Evolutionary conservation across 2,888 invertebrate species (phyloP).

Genomic region (Hirtodrosophila trivittata): DNA sequence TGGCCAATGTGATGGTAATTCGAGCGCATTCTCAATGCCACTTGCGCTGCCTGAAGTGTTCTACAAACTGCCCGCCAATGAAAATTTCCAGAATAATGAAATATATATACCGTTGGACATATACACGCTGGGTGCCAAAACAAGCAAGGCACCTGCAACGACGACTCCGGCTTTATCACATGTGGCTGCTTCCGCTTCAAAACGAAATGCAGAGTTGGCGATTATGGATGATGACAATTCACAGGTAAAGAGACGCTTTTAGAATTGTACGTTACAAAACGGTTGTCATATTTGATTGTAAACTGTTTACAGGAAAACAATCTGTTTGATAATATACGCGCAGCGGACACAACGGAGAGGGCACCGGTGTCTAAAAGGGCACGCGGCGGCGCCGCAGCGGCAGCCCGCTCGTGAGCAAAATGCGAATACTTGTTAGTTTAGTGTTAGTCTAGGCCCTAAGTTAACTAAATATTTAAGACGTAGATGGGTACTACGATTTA

Average conservation of each 20-base stretch:
- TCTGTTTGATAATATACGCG: slow-evolving; percentile 72
- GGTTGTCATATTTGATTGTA: neutral
- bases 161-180: slow-evolving; percentile 41
- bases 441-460: slow-evolving; percentile 68
- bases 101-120: slow-evolving; percentile 92
- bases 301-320: slow-evolving; percentile 63
- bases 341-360: slow-evolving; percentile 72
- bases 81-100: slow-evolving; percentile 89
- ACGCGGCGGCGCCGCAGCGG: slow-evolving; percentile 67
- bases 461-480: slow-evolving; percentile 76
- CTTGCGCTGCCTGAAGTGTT: slow-evolving; percentile 95
- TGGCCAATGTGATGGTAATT: slow-evolving; percentile 89
- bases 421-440: slow-evolving; percentile 70
- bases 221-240: slow-evolving; percentile 62
- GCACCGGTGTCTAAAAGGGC: slow-evolving; percentile 76
- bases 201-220: slow-evolving; percentile 50
- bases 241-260: slow-evolving; percentile 42
- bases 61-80: slow-evolving; percentile 90
- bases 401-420: slow-evolving; percentile 61
- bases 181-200: slow-evolving; percentile 36
- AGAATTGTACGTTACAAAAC: neutral
- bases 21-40: slow-evolving; percentile 94
- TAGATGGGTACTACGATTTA: slow-evolving; percentile 63
- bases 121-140: slow-evolving; percentile 68
- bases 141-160: slow-evolving; percentile 47